Base-by-base conservation (phyloP, 2,888 invertebrate genomes). In the Nomada fucata region DNA sequence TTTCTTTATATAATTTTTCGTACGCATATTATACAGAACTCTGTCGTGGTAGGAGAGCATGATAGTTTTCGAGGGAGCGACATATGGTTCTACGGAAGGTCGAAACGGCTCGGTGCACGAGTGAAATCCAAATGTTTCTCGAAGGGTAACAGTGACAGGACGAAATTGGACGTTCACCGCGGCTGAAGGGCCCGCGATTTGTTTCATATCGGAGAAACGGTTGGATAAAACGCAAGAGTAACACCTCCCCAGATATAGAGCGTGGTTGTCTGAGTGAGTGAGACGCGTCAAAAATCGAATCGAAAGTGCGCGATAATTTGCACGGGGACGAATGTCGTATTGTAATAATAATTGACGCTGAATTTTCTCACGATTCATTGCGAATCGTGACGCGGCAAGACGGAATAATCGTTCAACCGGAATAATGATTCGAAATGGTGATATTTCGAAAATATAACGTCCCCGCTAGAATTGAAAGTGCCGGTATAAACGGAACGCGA, bases 181-280 rank as follows among this genome's bases (percentile, higher is more conserved):
- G 63, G 76, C 76, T 63, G 63, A 29, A 42, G n/a, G 44, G 18
- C 50, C 59, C 36, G 42, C 63, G 74, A 80, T 76, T 63, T 63
- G 69, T 70, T 55, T 71, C 44, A 23, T 71, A 63, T 71, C 53
- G 76, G 47, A 2, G 71, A 63, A 71, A 71, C 55, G 55, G 36
- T 71, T 63, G 13, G 55, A n/a, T 18, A 26, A 61, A 75, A 15
- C 61, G 69, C 44, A 26, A 26, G 36, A 53, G 42, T 60, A 26
- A 26, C 26, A 26, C 52, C 57, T 1, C 11, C 11, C 36, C 7
- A 23, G 23, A 52, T 23, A 23, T 42, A n/a, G 57, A 44, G 23
- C 13, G 18, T 0, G 36, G 18, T 10, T 20, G 11, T 4, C 26
- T 2, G 59, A 15, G 50, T 36, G 36, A 36, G 36, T 7, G 36